Evolutionary conservation across 2,888 invertebrate species (phyloP), one percentile per base, ranked within the genome.

Genomic region (Teleogryllus oceanicus): DNA sequence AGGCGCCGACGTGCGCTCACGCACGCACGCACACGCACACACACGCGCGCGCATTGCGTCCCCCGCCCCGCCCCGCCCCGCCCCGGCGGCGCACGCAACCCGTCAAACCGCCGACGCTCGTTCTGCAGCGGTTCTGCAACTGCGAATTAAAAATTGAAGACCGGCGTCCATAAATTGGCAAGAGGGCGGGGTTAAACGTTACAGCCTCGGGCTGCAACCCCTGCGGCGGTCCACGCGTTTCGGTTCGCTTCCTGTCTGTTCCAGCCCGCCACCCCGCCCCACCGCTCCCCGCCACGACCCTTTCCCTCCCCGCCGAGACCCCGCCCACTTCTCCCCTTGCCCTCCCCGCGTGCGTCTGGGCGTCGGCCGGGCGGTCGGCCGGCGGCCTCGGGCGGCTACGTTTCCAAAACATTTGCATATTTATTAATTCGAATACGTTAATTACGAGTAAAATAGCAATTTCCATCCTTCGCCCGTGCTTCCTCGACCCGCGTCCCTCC

Each of bases 351-450:
- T n/a, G n/a, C 62, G 62, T 62, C 62, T 62, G 62, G 62, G 62
- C 62, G 16, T 4, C 62, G 62, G 62, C 62, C 16, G 62, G 62
- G 62, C 62, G 62, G n/a, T 11, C 62, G 62, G 11, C 16, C 62
- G 4, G 16, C 62, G n/a, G 62, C 62, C 62, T 62, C 62, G 62
- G 62, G 62, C 62, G 62, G 62, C 62, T n/a, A 62, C 62, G 62
- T 62, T 62, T 62, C 62, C 62, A 62, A 62, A 62, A 62, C 62
- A 62, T 62, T 62, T 62, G 62, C 62, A 62, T 62, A 62, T 62
- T 62, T 62, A 62, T 62, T 62, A 62, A 62, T 62, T 62, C 62
- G 62, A 62, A 62, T 62, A 62, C 62, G 62, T 62, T 62, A 62
- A 62, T 62, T 62, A 62, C 62, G 62, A 62, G 62, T 62, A 62